Percentiles rank a stretch among this genome's conserved stretches.
Evolutionary conservation across 2,888 invertebrate genomes (phyloP).

Genomic region (Drosophila prolongata): DNA sequence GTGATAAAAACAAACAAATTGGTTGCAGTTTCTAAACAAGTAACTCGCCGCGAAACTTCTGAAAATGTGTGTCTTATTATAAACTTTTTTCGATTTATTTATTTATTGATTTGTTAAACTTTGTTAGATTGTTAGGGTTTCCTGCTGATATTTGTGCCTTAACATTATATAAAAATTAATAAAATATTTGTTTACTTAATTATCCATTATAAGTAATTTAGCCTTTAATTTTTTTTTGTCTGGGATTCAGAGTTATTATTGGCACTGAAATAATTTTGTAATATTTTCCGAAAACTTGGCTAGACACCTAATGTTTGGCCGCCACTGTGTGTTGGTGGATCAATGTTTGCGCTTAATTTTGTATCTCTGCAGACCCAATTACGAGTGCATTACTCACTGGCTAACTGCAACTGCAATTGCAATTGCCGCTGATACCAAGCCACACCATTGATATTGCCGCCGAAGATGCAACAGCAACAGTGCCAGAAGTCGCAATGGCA

Average conservation of each 20-base stretch:
- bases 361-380: constrained; percentile 36
- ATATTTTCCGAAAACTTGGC: neutral
- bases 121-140: no score
- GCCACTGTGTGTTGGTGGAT: neutral
- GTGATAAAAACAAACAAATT: neutral
- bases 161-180: no score
- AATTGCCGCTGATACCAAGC: constrained; percentile 35
- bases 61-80: no score
- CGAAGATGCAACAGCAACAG: constrained; percentile 16
- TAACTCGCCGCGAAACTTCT: no score
- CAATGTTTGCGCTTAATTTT: constrained; percentile 24
- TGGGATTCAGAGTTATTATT: no score
- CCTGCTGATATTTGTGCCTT: neutral
- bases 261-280: neutral
- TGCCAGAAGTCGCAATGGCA: constrained; percentile 30
- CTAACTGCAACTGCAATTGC: constrained; percentile 8
- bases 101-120: neutral
- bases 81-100: no score
- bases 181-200: no score
- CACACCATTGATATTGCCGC: constrained; percentile 31
- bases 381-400: constrained; percentile 46
- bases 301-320: neutral
- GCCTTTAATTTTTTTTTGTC: no score
- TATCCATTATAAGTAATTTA: no score
- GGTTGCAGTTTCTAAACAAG: no score